Base-by-base conservation (phyloP, 2,888 invertebrate genomes). In the Amaurobius ferox region DNA sequence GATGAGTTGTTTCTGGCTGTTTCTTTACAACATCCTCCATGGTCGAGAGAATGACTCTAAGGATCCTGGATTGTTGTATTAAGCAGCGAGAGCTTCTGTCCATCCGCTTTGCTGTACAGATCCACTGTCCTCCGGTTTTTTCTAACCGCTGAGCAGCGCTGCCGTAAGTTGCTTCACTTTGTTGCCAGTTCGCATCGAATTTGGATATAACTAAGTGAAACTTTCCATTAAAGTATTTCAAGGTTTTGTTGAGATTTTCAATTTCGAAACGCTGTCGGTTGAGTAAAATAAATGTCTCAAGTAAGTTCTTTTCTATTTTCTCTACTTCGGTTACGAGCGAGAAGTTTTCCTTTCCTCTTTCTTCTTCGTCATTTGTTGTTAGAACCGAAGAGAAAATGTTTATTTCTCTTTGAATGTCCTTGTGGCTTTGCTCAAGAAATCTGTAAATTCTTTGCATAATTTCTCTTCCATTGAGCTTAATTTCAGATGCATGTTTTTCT, bases 271-370 rank as follows among this genome's bases (percentile, higher is more conserved):
- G 26, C 11, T 78, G 68, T 6, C 78, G 26, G 23, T 78, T 61
- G 28, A 70, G 6, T 3, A 62, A 62, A 23, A 55, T 11, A 7
- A 35, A 32, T 1, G 70, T 30, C 6, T 70, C 61, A 1, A 70
- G n/a, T 9, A 78, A 26, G 7, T 61, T 61, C 29, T 70, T 78
- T 39, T 78, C 70, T 39, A 78, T 78, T 26, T 29, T 28, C 13
- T 26, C 78, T 0, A 70, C 40, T 16, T 78, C n/a, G 13, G 9
- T 2, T 44, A 44, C 16, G 16, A 44, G 44, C 2, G 9, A 44
- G 2, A 44, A 9, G n/a, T 44, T 44, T 2, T 2, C 16, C 2
- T 5, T 9, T 9, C 9, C 35, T 35, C 16, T 44, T 44, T 2
- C 2, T 2, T 44, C 44, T 7, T 44, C 2, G 2, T 44, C 44